Evolutionary conservation across 2,888 invertebrate species (phyloP), one percentile per base, ranked within the genome.

Genomic region (Ischnus inquisitorius): DNA sequence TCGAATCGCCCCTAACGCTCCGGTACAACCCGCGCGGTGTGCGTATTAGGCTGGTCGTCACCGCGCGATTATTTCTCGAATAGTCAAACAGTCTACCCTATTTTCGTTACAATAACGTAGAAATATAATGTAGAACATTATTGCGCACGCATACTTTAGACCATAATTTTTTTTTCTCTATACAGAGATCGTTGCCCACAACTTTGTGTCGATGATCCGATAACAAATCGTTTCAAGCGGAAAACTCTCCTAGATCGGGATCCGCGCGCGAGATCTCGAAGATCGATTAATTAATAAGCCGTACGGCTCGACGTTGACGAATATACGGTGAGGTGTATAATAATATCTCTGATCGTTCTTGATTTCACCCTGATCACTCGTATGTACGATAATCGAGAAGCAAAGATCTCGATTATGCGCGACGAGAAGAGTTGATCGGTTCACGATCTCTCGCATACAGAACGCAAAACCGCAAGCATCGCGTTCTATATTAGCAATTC

Each of bases 1-100:
- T 93, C 93, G 93, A 93, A 92, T 86, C 90, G 91, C 82, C 62
- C 34, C 92, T 91, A 92, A 92, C 90, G 87, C 86, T 83, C 79
- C 83, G 85, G 69, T 75, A 79, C 57, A 68, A 28, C 77, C 72
- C 79, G 28, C 51, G 54, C 51, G 19, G 54, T 22, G 19, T 54
- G 54, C 54, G 54, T 54, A 54, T 54, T 67, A 72, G 60, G 43
- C 69, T 57, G 64, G 65, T 67, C 76, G 76, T 77, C 68, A 64
- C 54, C 72, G 65, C 69, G 77, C 67, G 41, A 76, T 81, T 74
- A 81, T 79, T 64, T 16, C 75, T 54, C 51, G 57, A 71, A 62
- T 48, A 25, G 74, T 57, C 74, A 64, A 34, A 34, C 34, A 8
- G 64, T 78, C 41, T 64, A 43, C 19, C 46, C 64, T 67, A 48